Percentiles rank a stretch among this genome's conserved stretches.
Evolutionary conservation across 2,113 vertebrate genomes (phyloP).

Genomic region (Chrysemys picta): DNA sequence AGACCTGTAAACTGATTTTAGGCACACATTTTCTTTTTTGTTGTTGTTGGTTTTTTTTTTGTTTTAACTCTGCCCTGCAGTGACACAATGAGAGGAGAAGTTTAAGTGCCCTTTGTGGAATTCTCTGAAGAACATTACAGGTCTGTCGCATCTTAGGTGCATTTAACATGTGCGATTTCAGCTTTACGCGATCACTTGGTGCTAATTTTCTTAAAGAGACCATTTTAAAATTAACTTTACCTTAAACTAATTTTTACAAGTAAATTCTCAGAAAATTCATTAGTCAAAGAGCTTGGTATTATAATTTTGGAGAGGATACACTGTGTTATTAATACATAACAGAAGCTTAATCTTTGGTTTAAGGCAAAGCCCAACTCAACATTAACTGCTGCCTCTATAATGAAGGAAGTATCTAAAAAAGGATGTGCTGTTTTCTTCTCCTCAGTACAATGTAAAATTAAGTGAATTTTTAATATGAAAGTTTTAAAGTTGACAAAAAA

Average conservation of each 20-base stretch:
- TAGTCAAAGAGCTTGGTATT: background rate
- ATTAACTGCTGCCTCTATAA: background rate
- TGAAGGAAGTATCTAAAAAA: background rate
- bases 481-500: conserved; percentile 6
- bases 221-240: background rate
- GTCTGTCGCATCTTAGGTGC: too few relatives aligned
- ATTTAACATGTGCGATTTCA: too few relatives aligned
- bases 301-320: background rate
- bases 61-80: too few relatives aligned
- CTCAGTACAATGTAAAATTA: conserved; percentile 7
- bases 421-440: conserved; percentile 14
- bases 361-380: background rate
- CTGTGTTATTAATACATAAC: background rate
- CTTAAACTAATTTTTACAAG: background rate
- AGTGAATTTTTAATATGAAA: background rate
- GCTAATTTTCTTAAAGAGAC: background rate
- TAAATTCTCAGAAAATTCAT: background rate
- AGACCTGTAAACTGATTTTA: background rate
- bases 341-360: background rate
- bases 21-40: background rate
- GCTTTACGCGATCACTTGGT: too few relatives aligned
- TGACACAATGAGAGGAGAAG: background rate
- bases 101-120: background rate
- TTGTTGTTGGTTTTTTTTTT: too few relatives aligned
- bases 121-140: background rate